Evolutionary conservation across 2,888 invertebrate species (phyloP).

Genomic region (Drosophila formosana): DNA sequence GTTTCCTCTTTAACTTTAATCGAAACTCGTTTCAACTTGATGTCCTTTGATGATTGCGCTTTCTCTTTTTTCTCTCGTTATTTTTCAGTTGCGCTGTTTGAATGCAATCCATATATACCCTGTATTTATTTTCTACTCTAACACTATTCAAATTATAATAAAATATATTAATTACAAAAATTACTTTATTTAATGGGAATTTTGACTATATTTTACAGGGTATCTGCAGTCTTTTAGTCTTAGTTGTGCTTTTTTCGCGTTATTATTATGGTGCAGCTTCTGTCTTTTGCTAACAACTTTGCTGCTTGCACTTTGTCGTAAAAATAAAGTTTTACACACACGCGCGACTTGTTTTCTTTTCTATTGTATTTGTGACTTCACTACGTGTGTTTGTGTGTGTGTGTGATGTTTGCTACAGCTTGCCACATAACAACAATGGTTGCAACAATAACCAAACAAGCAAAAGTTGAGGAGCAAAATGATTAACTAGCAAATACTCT

Average conservation of each 20-base stretch:
- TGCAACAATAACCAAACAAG: slow-evolving; percentile 55
- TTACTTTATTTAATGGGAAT: neutral
- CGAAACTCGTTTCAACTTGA: neutral
- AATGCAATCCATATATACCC: neutral
- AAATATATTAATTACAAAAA: neutral
- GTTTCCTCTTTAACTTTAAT: neutral
- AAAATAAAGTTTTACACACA: slow-evolving; percentile 78
- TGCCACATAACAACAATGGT: slow-evolving; percentile 61
- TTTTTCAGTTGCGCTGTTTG: neutral
- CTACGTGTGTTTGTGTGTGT: slow-evolving; percentile 20
- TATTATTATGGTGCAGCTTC: slow-evolving; percentile 38
- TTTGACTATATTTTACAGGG: slow-evolving; percentile 6
- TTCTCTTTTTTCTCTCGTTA: neutral
- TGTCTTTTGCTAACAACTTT: slow-evolving; percentile 72
- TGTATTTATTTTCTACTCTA: neutral
- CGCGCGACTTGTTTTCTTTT: slow-evolving; percentile 64
- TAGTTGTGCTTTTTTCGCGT: slow-evolving; percentile 14
- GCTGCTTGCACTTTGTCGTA: slow-evolving; percentile 76
- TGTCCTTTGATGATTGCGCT: neutral
- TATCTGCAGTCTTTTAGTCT: slow-evolving; percentile 9
- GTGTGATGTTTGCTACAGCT: slow-evolving; percentile 44
- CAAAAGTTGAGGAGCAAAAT: neutral
- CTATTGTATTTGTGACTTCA: slow-evolving; percentile 61
- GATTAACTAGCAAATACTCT: neutral
- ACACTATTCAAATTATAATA: neutral